Base-by-base conservation (phyloP, 2,888 invertebrate genomes). In the Heliconius cydno region DNA sequence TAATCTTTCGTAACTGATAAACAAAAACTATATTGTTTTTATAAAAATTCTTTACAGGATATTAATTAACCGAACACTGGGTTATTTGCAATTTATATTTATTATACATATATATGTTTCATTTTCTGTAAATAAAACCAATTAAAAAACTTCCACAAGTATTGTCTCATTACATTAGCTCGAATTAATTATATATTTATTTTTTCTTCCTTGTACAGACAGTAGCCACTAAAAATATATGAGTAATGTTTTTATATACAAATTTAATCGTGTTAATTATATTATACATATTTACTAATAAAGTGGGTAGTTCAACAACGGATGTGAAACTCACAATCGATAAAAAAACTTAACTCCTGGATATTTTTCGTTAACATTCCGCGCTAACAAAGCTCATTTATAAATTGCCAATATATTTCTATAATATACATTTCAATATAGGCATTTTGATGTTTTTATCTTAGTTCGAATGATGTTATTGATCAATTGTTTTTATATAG, bases 291-390 rank as follows among this genome's bases (percentile, higher is more conserved):
- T 68, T 13, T 68, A 68, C 38, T 68, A 68, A 68, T 68, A 68
- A 25, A 67, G 10, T 68, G 1, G 68, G 68, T 68, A 41, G n/a
- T 68, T 68, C 38, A n/a, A 38, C n/a, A 68, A 41, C 68, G 68
- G 68, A 68, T 41, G 68, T 68, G 68, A 25, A 25, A n/a, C 68
- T 38, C n/a, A 41, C 30, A 30, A 34, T n/a, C 34, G n/a, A 4
- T 57, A 72, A 72, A 72, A n/a, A 57, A 72, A 15, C 9, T 30
- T 19, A 57, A 57, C n/a, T n/a, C 22, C 22, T 72, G 57, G n/a
- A 57, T 30, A 57, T 72, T 72, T 72, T 72, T 72, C 57, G 72
- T 72, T 10, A 30, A 72, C 57, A 72, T 72, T 72, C 57, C 30
- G 6, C 72, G 34, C 72, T 34, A 72, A 72, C 57, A 72, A 57